Percentiles rank a stretch among this genome's conserved stretches.
Conservation (phyloP, 2,888 invertebrate species). For the Zelleria hepariella region DNA sequence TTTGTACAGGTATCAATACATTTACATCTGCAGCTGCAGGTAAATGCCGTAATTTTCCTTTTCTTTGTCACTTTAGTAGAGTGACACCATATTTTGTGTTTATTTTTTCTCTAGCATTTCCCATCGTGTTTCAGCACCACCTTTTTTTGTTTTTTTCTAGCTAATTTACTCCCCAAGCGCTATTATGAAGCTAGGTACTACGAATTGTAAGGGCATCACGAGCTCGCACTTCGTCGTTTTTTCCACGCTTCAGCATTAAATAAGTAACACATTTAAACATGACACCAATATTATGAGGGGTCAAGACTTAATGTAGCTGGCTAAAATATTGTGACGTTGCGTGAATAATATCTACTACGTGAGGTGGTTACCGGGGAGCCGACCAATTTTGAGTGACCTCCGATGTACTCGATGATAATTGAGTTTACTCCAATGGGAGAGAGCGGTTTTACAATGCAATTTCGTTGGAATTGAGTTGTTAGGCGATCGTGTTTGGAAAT, state of each 20-base stretch:
- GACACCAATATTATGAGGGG: constrained; percentile 50
- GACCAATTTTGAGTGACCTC: constrained; percentile 20
- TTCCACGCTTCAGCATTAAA: constrained; percentile 41
- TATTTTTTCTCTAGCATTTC: background rate
- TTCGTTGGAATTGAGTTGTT: background rate
- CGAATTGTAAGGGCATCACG: background rate
- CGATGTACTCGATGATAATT: background rate
- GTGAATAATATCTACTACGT: constrained; percentile 53
- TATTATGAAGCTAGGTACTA: background rate
- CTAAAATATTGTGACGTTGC: constrained; percentile 61
- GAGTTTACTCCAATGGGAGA: background rate
- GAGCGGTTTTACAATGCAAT: background rate
- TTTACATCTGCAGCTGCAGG: background rate
- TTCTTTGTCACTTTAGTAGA: too few species aligned
- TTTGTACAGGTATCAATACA: constrained; percentile 63
- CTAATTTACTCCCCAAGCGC: background rate
- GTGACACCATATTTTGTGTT: too few species aligned
- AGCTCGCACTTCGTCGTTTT: constrained; percentile 13
- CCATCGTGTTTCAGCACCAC: background rate
- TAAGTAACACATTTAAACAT: constrained; percentile 45
- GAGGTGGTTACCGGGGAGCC: constrained; percentile 26
- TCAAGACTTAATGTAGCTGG: constrained; percentile 49
- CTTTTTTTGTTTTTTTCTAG: background rate
- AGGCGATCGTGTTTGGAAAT: background rate
- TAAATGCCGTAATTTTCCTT: too few species aligned